Conservation (phyloP, 30 jellyfish, hydroid and myxozoan species). For the Hydractinia symbiolongicarpus region DNA sequence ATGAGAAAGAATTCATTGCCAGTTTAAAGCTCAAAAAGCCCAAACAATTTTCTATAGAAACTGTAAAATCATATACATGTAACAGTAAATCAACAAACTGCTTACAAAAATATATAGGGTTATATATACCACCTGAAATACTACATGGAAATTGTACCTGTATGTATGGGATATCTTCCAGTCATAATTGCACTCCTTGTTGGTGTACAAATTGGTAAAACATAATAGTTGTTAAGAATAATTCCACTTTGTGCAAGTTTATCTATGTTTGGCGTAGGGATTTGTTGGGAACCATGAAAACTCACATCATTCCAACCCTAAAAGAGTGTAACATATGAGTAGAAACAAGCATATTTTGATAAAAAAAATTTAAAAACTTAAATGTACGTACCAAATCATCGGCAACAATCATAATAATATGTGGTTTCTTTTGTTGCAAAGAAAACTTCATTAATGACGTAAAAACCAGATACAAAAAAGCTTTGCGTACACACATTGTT, state of each 20-base stretch:
- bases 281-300: constrained; percentile 29
- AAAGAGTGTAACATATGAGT: neutral
- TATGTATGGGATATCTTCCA: constrained; percentile 27
- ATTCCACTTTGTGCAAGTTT: constrained; percentile 19
- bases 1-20: too few species aligned
- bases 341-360: neutral
- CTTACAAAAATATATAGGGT: too few species aligned
- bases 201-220: constrained; percentile 23
- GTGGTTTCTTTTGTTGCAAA: neutral
- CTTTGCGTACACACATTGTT: too few species aligned
- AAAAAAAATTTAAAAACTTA: too few species aligned
- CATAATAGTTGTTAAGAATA: constrained; percentile 26
- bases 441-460: too few species aligned
- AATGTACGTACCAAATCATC: constrained; percentile 21
- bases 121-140: too few species aligned
- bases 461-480: too few species aligned
- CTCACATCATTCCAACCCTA: constrained; percentile 38
- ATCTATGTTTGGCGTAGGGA: constrained; percentile 30
- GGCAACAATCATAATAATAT: constrained; percentile 32
- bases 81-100: too few species aligned
- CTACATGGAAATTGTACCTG: neutral
- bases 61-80: too few species aligned
- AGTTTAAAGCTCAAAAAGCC: too few species aligned
- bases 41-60: too few species aligned
- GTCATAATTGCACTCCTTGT: constrained; percentile 36